Evolutionary conservation across 1,140 invertebrate species (phyloP).

Genomic region (Papilio glaucus): DNA sequence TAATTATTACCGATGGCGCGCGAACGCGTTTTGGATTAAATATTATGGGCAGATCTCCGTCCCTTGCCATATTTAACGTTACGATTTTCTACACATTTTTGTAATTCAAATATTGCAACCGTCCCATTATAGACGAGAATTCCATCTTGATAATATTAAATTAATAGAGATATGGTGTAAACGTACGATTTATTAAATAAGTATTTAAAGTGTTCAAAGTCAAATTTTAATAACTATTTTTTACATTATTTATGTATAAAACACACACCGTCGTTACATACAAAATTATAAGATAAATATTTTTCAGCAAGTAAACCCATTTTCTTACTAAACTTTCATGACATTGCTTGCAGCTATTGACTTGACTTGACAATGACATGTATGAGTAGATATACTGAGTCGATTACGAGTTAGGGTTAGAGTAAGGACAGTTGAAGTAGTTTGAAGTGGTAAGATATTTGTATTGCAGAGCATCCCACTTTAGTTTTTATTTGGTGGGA

Average conservation of each 20-base stretch:
- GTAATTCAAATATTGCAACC: neutral
- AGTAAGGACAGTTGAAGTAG: no score
- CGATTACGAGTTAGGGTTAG: no score
- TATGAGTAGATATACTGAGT: no score
- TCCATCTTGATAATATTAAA: conserved; percentile 38
- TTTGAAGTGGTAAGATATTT: no score
- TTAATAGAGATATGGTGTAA: conserved; percentile 35
- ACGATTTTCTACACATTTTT: conserved; percentile 28
- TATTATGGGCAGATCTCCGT: conserved; percentile 89
- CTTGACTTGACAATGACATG: neutral
- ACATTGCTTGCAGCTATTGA: conserved; percentile 7
- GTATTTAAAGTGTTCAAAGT: conserved; percentile 2
- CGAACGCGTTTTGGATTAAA: conserved; percentile 89
- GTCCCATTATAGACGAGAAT: conserved; percentile 38
- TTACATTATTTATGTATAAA: conserved; percentile 30
- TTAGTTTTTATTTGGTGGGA: neutral
- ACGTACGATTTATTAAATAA: conserved; percentile 20
- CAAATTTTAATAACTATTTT: conserved; percentile 10
- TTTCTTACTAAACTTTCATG: conserved; percentile 29
- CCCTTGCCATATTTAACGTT: conserved; percentile 74
- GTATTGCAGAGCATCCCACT: no score
- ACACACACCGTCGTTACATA: conserved; percentile 16
- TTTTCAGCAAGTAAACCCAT: conserved; percentile 26
- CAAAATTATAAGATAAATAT: conserved; percentile 27
- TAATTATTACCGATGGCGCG: conserved; percentile 88